A percentile compares a stretch with the other conserved stretches of the same genome.
Conservation (phyloP, 2,797 vertebrate genomes). For the Scleropages formosus region DNA sequence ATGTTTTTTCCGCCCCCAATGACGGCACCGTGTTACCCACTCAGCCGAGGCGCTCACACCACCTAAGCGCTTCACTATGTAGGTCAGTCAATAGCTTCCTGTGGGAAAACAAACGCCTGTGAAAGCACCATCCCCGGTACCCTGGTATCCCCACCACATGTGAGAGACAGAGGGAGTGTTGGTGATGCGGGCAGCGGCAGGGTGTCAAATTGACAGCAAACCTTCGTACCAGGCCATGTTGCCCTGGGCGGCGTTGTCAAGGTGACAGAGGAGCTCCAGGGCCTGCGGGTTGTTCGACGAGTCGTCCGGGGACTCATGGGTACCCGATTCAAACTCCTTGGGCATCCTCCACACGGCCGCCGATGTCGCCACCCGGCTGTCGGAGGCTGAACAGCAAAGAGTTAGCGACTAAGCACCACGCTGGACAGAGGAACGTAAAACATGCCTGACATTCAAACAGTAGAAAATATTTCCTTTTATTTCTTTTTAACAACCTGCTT, state of each 20-base stretch:
- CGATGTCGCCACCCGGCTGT: conserved; percentile 87
- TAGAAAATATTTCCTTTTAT: no score
- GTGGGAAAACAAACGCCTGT: conserved; percentile 32
- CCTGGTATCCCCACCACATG: conserved; percentile 20
- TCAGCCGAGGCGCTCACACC: conserved; percentile 51
- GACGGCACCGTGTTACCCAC: conserved; percentile 45
- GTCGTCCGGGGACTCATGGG: conserved; percentile 93
- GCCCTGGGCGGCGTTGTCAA: conserved; percentile 83
- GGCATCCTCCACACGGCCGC: conserved; percentile 97
- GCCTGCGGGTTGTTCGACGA: conserved; percentile 90
- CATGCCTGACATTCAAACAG: neutral
- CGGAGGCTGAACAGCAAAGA: conserved; percentile 71
- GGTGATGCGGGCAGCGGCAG: neutral
- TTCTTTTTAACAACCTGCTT: no score
- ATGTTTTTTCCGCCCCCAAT: conserved; percentile 50
- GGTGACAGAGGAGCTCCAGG: conserved; percentile 96
- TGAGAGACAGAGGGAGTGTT: conserved; percentile 40
- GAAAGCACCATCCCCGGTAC: conserved; percentile 31
- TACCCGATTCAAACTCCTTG: conserved; percentile 88
- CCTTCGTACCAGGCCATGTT: conserved; percentile 88
- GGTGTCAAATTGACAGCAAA: conserved; percentile 51
- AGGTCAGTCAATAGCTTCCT: conserved; percentile 53
- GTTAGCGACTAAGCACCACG: neutral
- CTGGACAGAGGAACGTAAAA: neutral
- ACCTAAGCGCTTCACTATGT: conserved; percentile 50